Conservation (phyloP, 2,113 vertebrate species). For the Pseudois nayaur region DNA sequence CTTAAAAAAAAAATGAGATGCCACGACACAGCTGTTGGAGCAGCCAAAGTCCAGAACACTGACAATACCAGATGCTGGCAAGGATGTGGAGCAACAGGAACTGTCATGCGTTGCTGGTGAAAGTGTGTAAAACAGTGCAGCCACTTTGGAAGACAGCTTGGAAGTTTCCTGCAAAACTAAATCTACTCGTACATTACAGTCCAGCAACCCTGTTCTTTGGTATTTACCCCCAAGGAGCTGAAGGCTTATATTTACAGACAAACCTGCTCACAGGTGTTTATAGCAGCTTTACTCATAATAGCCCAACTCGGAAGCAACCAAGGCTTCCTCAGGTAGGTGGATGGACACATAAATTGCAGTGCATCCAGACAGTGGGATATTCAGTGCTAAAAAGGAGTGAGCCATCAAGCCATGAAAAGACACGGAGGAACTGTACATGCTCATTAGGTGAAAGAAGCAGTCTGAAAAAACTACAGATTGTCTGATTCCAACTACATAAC, state of each 20-base stretch:
- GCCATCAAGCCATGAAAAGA: background rate
- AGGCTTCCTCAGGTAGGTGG: background rate
- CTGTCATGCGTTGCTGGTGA: accelerated
- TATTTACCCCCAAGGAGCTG: background rate
- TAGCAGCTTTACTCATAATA: background rate
- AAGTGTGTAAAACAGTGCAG: background rate
- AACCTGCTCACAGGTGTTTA: background rate
- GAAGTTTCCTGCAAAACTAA: background rate
- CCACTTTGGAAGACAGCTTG: background rate
- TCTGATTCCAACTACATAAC: background rate
- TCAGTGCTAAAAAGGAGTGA: background rate
- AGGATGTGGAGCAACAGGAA: too few species aligned
- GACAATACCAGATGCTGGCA: accelerated
- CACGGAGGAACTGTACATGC: background rate
- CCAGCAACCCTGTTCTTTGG: background rate
- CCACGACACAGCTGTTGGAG: accelerated
- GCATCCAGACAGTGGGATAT: accelerated
- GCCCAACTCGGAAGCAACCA: background rate
- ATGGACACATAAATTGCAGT: accelerated
- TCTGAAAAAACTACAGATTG: accelerated
- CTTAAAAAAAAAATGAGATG: background rate
- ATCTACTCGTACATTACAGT: accelerated
- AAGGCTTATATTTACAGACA: background rate
- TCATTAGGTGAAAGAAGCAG: background rate
- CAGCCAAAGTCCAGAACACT: background rate